These are phyloP conservation scores for Hypocryptadius cinnamomeus DNA, from an alignment of 2,113 vertebrate species.

Conservation along the genomic window DNA sequence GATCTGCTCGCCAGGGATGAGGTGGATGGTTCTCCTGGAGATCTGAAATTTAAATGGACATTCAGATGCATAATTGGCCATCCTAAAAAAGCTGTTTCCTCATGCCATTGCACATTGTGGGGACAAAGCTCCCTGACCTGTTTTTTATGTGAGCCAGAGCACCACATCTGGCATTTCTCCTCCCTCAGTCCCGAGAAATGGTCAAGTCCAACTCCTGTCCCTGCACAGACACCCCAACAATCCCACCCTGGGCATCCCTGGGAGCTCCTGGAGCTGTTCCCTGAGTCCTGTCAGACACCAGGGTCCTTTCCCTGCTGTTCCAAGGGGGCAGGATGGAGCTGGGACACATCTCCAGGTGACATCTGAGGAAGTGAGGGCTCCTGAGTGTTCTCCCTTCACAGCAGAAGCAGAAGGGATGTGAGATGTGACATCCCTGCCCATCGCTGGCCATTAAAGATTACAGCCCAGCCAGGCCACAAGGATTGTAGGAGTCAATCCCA, in stretches of 20 bases:
- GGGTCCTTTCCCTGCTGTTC: background rate
- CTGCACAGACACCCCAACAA: background rate
- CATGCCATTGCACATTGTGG: background rate
- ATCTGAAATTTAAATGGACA: background rate
- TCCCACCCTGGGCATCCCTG: background rate
- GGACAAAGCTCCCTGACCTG: background rate
- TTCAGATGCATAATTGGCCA: background rate
- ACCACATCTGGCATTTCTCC: background rate
- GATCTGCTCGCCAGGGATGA: accelerated
- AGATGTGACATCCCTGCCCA: background rate
- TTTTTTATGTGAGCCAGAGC: accelerated
- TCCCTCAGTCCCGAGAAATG: background rate
- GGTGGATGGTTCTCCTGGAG: background rate
- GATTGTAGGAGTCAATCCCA: conserved; percentile 32
- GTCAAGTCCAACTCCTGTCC: accelerated
- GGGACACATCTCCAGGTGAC: background rate
- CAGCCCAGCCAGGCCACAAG: background rate
- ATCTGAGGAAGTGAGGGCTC: background rate
- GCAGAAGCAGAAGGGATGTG: background rate
- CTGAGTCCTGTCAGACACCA: background rate
- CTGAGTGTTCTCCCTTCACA: background rate
- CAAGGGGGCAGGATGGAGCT: background rate
- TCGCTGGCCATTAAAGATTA: background rate
- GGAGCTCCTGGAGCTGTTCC: background rate
- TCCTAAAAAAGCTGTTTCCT: background rate